Evolutionary conservation across 2,113 vertebrate species (phyloP).

Genomic region (Trichomycterus rosablanca): DNA sequence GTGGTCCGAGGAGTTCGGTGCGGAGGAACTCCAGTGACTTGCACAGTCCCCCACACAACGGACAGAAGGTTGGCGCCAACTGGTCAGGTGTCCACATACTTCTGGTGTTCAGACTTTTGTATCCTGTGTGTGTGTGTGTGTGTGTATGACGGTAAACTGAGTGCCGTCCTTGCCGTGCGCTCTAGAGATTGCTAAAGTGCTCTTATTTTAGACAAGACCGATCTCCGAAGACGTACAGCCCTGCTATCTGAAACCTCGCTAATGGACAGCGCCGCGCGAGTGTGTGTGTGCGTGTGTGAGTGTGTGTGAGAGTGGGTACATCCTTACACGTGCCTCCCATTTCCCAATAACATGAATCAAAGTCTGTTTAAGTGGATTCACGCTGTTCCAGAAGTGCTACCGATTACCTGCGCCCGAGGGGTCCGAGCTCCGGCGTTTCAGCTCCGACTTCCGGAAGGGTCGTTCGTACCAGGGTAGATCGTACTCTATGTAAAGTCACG

Average conservation of each 20-base stretch:
- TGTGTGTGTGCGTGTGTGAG: constrained; percentile 34
- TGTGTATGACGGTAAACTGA: constrained; percentile 37
- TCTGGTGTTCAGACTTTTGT: too few species aligned
- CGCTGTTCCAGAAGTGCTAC: background rate
- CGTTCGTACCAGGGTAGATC: too few species aligned
- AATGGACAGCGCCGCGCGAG: constrained; percentile 47
- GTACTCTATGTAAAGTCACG: too few species aligned
- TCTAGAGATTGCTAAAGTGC: constrained; percentile 55
- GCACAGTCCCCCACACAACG: too few species aligned
- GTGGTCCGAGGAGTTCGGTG: too few species aligned
- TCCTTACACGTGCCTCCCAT: background rate
- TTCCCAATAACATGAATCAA: constrained; percentile 8
- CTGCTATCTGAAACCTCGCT: constrained; percentile 54
- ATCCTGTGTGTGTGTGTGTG: background rate
- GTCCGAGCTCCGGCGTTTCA: too few species aligned
- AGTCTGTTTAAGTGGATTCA: too few species aligned
- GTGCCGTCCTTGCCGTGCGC: constrained; percentile 38
- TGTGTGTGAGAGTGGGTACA: constrained; percentile 5
- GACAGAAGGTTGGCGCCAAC: too few species aligned
- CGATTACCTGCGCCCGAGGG: too few species aligned
- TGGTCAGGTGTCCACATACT: too few species aligned
- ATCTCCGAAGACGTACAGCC: constrained; percentile 47
- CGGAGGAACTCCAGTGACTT: too few species aligned
- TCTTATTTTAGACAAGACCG: constrained; percentile 53
- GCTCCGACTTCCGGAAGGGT: too few species aligned